Base-by-base conservation (phyloP, 2,888 invertebrate genomes). In the Atherix ibis region DNA sequence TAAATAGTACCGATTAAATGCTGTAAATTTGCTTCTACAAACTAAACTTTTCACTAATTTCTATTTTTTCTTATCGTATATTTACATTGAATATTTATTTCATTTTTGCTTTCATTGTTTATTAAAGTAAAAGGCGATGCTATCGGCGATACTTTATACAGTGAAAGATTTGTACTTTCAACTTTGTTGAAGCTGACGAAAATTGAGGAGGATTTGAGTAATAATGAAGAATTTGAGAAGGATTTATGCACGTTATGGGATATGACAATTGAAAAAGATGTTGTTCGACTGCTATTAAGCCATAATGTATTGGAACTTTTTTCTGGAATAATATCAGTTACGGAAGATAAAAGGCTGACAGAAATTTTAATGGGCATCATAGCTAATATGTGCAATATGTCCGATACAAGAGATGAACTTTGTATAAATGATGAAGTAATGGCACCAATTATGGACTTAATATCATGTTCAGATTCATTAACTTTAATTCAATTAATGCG, bases 311-410 rank as follows among this genome's bases (percentile, higher is more conserved):
- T 81, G 4, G 70, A 73, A 35, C 33, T 62, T 2, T 54, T 60
- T 14, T 45, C 53, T n/a, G 48, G 46, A 31, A 61, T 83, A 13
- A 70, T 77, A 12, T 65, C 69, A 37, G 66, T 68, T 1, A 68
- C 75, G 1, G 65, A 68, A 31, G 68, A 73, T 25, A 66, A 69
- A 8, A 67, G 85, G 43, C 62, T 82, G 22, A 68, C 71, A 31
- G 91, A 91, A 65, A 81, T 89, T 44, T 63, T 84, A 24, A 63
- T 89, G 12, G 89, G 89, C 5, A 81, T 87, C 35, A 64, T 87
- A 38, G 83, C 78, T 2, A 91, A 91, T 56, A 76, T 89, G 70
- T 76, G 79, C 40, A 77, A 78, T 46, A 68, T 75, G 38, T 64
- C 67, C 37, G 66, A 68, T 39, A 68, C 73, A 3, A 68, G 76